Conservation (phyloP, 2,888 invertebrate genomes). For the Synergus gifuensis region DNA sequence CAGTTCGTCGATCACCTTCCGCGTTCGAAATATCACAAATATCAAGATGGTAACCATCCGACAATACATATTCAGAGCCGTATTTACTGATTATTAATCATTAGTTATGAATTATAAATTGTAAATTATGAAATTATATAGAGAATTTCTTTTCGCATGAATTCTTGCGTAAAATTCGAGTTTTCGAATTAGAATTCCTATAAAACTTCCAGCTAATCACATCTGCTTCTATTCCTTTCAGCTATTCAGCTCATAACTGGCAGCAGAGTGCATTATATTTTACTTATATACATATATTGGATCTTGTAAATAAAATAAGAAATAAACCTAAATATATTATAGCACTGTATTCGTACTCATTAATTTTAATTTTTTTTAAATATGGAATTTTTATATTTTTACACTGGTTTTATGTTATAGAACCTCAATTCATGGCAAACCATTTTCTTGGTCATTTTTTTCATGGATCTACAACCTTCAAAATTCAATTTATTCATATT, state of each 20-base stretch:
- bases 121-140: background rate
- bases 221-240: slow-evolving; percentile 37
- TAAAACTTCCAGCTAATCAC: slow-evolving; percentile 35
- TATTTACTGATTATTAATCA: slow-evolving; percentile 24
- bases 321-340: slow-evolving; percentile 44
- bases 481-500: too few species aligned
- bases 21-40: slow-evolving; percentile 33
- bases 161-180: slow-evolving; percentile 24
- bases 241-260: slow-evolving; percentile 10
- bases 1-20: slow-evolving; percentile 20
- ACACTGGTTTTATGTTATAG: background rate
- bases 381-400: slow-evolving; percentile 50
- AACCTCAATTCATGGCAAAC: slow-evolving; percentile 83
- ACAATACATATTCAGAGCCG: slow-evolving; percentile 34
- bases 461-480: slow-evolving; percentile 82
- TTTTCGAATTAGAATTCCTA: slow-evolving; percentile 41
- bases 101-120: slow-evolving; percentile 20
- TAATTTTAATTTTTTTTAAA: background rate
- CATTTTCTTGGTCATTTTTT: slow-evolving; percentile 83
- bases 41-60: slow-evolving; percentile 30
- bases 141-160: slow-evolving; percentile 18
- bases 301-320: slow-evolving; percentile 38
- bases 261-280: slow-evolving; percentile 32
- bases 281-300: slow-evolving; percentile 50
- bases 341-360: slow-evolving; percentile 22